These are phyloP conservation scores for Myotis pilosus DNA, from an alignment of 2,797 vertebrate species.

Conservation along the genomic window DNA sequence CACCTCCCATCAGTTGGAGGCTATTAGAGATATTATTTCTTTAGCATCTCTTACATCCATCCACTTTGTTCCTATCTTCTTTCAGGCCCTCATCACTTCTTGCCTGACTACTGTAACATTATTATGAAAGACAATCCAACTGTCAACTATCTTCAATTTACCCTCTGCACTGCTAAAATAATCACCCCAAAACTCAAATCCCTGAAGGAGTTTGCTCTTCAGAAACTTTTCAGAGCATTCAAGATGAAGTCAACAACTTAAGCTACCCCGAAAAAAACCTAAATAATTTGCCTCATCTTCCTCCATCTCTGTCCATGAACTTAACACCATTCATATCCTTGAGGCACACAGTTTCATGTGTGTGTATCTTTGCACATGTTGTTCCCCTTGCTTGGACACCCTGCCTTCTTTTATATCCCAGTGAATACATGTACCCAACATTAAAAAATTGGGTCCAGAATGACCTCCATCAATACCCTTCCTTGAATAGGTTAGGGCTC, in stretches of 20 bases:
- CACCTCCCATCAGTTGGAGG: neutral
- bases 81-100: neutral
- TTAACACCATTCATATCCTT: neutral
- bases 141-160: neutral
- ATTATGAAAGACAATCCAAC: neutral
- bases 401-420: neutral
- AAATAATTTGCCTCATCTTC: neutral
- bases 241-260: neutral
- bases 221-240: neutral
- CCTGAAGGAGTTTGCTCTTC: neutral
- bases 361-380: neutral
- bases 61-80: neutral
- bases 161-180: neutral
- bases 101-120: neutral
- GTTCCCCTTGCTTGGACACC: neutral
- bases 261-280: neutral
- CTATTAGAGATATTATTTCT: neutral
- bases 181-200: neutral
- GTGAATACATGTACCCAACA: neutral
- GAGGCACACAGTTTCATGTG: neutral
- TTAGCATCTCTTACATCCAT: neutral
- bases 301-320: neutral
- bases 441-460: neutral
- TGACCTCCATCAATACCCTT: neutral
- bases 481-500: neutral